Evolutionary conservation across 2,113 vertebrate species (phyloP).

Genomic region (Pluvianellus socialis): DNA sequence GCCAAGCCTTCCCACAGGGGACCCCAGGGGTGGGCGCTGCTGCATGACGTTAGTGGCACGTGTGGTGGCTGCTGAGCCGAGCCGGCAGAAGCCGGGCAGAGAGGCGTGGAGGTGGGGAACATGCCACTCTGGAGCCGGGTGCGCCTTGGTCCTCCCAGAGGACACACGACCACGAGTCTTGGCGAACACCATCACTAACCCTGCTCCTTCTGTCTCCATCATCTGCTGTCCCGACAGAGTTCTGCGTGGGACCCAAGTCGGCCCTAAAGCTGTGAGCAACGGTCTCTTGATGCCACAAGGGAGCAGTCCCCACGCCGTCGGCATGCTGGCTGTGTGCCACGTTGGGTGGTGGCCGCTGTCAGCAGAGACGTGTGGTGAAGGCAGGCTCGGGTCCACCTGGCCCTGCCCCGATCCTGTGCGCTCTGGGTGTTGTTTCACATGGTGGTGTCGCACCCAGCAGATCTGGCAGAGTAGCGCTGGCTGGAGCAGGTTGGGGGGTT

Average conservation of each 20-base stretch:
- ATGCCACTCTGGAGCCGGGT: not conserved
- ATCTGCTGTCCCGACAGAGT: not conserved
- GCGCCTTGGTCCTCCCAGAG: not conserved
- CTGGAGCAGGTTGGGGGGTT: not conserved
- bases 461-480: not conserved
- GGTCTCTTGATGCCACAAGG: not conserved
- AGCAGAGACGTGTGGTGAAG: not conserved
- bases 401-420: not conserved
- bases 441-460: not conserved
- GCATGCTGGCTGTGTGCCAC: not conserved
- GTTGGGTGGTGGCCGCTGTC: fast-evolving
- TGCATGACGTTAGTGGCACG: not conserved
- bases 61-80: not conserved
- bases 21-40: not conserved
- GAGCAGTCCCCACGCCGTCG: not conserved
- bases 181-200: not conserved
- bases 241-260: not conserved
- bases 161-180: not conserved
- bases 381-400: not conserved
- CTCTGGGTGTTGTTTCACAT: not conserved
- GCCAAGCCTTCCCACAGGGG: not conserved
- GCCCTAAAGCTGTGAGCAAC: not conserved
- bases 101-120: not conserved
- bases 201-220: not conserved
- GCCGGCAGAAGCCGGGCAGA: not conserved